A percentile compares a stretch with the other conserved stretches of the same genome.
Conservation (phyloP, 2,797 vertebrate genomes). For the Peromyscus attwateri region DNA sequence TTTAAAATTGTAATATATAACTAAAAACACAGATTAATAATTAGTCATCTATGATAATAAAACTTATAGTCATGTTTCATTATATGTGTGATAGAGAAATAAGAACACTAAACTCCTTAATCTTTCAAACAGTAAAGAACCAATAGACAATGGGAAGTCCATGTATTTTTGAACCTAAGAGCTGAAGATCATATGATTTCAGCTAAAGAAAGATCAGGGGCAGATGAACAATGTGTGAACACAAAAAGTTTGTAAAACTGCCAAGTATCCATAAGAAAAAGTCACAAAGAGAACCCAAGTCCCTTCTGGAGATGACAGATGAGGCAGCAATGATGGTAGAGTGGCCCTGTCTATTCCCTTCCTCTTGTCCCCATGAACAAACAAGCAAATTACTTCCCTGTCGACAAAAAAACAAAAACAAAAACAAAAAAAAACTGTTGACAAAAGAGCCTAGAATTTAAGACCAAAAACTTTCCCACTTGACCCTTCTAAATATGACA, state of each 20-base stretch:
- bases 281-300: neutral
- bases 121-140: neutral
- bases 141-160: neutral
- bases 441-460: neutral
- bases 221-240: fast-evolving
- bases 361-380: neutral
- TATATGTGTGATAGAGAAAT: neutral
- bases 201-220: neutral
- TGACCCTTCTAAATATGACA: too few relatives aligned
- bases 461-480: neutral
- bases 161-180: neutral
- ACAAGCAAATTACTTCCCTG: too few relatives aligned
- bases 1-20: too few relatives aligned
- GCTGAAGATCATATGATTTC: neutral
- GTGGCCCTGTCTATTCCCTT: neutral
- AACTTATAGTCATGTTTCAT: neutral
- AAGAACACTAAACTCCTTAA: neutral
- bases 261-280: neutral
- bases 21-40: too few relatives aligned
- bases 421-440: neutral
- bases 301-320: fast-evolving
- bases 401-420: too few relatives aligned
- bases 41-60: too few relatives aligned
- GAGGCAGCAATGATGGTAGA: neutral
- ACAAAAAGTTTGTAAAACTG: neutral